Conservation (phyloP, 2,113 vertebrate species). For the Ia io region DNA sequence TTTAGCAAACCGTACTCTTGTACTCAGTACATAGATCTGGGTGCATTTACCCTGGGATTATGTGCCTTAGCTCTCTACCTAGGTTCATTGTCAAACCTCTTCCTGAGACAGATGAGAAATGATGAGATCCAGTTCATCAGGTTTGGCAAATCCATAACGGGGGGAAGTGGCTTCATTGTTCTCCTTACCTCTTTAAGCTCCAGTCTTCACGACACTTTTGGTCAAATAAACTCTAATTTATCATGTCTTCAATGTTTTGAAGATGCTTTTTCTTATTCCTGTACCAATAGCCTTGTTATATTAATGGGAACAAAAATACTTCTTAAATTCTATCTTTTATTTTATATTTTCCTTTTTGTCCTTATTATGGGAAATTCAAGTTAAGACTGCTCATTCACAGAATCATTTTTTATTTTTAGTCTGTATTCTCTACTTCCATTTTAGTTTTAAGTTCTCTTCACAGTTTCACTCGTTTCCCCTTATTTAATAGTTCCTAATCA, state of each 20-base stretch:
- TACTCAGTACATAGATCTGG: not conserved
- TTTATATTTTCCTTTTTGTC: not conserved
- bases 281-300: not conserved
- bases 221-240: not conserved
- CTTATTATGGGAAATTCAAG: not conserved
- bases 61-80: not conserved
- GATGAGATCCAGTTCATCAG: not conserved
- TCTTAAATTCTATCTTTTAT: not conserved
- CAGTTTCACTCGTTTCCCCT: not conserved
- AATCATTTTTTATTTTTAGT: slow-evolving; percentile 3
- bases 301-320: not conserved
- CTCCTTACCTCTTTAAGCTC: not conserved
- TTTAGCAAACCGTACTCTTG: not conserved
- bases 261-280: not conserved
- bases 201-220: not conserved
- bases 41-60: not conserved
- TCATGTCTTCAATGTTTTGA: not conserved
- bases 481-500: not conserved
- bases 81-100: not conserved
- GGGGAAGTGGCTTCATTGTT: not conserved
- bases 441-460: not conserved
- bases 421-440: not conserved
- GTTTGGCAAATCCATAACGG: not conserved
- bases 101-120: not conserved
- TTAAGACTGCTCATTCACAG: not conserved